Conservation (phyloP, 2,888 invertebrate genomes). For the Lithophane ornitopus region DNA sequence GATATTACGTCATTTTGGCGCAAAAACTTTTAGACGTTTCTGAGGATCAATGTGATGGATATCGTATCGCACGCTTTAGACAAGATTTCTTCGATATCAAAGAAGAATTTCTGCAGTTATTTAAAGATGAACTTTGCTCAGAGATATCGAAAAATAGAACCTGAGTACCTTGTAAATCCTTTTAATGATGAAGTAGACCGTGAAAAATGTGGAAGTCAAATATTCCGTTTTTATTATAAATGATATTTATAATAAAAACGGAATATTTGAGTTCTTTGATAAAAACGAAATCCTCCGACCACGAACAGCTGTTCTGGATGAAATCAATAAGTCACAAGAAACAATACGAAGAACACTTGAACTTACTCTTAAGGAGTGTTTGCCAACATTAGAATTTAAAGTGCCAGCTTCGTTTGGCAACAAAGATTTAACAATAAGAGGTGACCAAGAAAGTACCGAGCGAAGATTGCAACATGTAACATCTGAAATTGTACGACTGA, state of each 20-base stretch:
- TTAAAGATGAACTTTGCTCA: slow-evolving; percentile 27
- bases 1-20: not conserved
- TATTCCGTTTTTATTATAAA: no score
- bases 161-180: not conserved
- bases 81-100: slow-evolving; percentile 4
- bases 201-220: no score
- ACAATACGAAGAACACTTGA: not conserved
- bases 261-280: slow-evolving; percentile 33
- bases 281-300: not conserved
- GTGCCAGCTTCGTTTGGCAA: slow-evolving; percentile 50
- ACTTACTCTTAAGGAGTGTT: not conserved
- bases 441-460: slow-evolving; percentile 20
- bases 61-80: not conserved
- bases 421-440: slow-evolving; percentile 42
- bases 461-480: slow-evolving; percentile 27
- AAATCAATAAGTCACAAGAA: not conserved
- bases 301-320: slow-evolving; percentile 4
- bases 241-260: slow-evolving; percentile 3
- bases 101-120: slow-evolving; percentile 6
- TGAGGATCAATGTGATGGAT: not conserved
- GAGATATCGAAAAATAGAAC: slow-evolving; percentile 25
- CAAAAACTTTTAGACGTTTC: not conserved
- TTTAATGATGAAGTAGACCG: no score
- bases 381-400: slow-evolving; percentile 1
- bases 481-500: slow-evolving; percentile 4